Evolutionary conservation across 2,113 vertebrate genomes (phyloP).

Genomic region (Chinchilla lanigera): DNA sequence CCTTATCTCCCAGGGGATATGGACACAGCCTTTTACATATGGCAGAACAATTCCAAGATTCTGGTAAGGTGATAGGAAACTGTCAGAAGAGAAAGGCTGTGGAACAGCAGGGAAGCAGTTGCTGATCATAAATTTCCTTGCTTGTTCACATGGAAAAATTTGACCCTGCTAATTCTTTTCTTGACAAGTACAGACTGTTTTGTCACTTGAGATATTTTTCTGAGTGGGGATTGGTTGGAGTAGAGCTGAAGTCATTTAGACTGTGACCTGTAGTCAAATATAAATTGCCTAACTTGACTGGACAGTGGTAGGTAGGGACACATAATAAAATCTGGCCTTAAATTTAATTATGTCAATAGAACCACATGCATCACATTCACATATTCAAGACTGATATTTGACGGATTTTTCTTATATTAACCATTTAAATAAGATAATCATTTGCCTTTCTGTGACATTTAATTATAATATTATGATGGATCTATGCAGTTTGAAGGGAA

Average conservation of each 20-base stretch:
- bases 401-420: slow-evolving; percentile 67
- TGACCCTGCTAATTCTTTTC: neutral
- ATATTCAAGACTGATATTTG: slow-evolving; percentile 28
- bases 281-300: neutral
- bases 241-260: neutral
- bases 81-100: neutral
- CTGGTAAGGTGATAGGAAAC: neutral
- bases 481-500: slow-evolving; percentile 59
- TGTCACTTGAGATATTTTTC: neutral
- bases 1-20: neutral
- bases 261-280: neutral
- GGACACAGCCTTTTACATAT: neutral
- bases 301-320: neutral
- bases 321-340: slow-evolving; percentile 34
- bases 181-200: neutral
- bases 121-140: neutral
- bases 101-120: neutral
- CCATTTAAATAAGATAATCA: slow-evolving; percentile 73
- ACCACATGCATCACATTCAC: neutral
- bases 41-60: neutral
- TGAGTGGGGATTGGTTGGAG: neutral
- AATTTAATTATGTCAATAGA: slow-evolving; percentile 61
- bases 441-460: slow-evolving; percentile 68
- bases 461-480: slow-evolving; percentile 72
- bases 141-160: neutral